Percentiles rank a stretch among this genome's conserved stretches.
Conservation (phyloP, 2,113 vertebrate species). For the Psephotus haematonotus region DNA sequence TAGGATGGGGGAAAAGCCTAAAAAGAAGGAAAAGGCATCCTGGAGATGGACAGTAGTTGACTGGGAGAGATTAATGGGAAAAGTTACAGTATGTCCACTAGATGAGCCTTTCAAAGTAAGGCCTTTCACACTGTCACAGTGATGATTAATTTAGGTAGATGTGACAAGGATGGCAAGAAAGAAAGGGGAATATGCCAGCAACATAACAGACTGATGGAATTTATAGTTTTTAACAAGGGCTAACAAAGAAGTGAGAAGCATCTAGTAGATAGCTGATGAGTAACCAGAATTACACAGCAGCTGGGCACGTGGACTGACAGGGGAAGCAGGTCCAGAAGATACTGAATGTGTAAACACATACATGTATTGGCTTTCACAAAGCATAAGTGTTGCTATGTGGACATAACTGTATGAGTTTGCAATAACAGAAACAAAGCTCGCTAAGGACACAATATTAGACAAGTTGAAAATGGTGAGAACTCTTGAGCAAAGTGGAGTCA, state of each 20-base stretch:
- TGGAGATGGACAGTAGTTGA: not conserved
- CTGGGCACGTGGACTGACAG: not conserved
- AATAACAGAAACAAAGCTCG: too few species aligned
- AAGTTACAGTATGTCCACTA: not conserved
- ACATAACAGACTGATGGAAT: not conserved
- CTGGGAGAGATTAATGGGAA: not conserved
- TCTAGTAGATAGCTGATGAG: not conserved
- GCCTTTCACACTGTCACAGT: not conserved
- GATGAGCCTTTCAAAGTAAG: not conserved
- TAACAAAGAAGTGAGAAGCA: not conserved
- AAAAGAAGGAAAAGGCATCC: not conserved
- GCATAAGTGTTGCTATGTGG: too few species aligned
- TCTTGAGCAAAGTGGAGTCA: too few species aligned
- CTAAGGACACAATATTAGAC: too few species aligned
- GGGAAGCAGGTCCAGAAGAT: not conserved
- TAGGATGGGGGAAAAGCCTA: not conserved
- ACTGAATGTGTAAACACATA: too few species aligned
- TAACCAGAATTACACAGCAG: not conserved
- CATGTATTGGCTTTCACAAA: too few species aligned
- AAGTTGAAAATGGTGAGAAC: too few species aligned
- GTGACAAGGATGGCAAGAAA: not conserved
- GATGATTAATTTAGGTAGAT: not conserved
- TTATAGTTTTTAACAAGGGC: not conserved
- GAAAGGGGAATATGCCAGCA: not conserved
- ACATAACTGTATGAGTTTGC: too few species aligned